These are phyloP conservation scores for Albula goreensis DNA, from an alignment of 2,113 vertebrate genomes.

Conservation along the genomic window DNA sequence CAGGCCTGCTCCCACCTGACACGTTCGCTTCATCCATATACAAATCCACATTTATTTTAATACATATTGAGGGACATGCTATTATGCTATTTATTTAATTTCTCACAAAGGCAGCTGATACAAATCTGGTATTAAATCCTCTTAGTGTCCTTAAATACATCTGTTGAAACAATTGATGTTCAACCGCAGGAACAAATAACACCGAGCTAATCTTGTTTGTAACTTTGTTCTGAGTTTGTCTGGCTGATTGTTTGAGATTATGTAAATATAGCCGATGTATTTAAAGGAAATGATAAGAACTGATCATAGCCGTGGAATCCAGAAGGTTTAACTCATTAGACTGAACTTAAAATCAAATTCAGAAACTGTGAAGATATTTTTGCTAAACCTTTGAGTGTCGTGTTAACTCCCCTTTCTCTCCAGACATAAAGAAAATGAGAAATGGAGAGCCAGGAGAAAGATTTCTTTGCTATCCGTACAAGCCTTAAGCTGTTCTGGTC, in stretches of 20 bases:
- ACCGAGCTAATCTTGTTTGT: slow-evolving; percentile 81
- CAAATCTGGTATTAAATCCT: slow-evolving; percentile 77
- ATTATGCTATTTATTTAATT: slow-evolving; percentile 62
- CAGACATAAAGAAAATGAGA: neutral
- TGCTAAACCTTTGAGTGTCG: neutral
- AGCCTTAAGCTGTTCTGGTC: slow-evolving; percentile 6
- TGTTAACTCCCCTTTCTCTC: neutral
- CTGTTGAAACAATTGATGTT: slow-evolving; percentile 75
- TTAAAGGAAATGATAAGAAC: slow-evolving; percentile 53
- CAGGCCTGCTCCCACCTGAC: slow-evolving; percentile 44
- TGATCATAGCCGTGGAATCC: slow-evolving; percentile 47
- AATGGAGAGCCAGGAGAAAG: neutral
- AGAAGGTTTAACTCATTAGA: neutral
- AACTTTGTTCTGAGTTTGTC: slow-evolving; percentile 78
- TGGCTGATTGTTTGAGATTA: slow-evolving; percentile 66
- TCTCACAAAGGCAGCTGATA: slow-evolving; percentile 66
- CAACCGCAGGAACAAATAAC: slow-evolving; percentile 75
- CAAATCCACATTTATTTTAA: slow-evolving; percentile 5
- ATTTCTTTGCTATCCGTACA: neutral
- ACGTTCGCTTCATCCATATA: neutral
- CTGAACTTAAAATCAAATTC: neutral
- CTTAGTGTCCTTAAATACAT: slow-evolving; percentile 79
- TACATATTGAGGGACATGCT: slow-evolving; percentile 54
- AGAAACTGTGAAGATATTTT: neutral
- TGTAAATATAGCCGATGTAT: slow-evolving; percentile 64